A percentile compares a stretch with the other conserved stretches of the same genome.
These are phyloP conservation scores for Parambassis ranga DNA, from an alignment of 2,797 vertebrate genomes.

Conservation along the genomic window DNA sequence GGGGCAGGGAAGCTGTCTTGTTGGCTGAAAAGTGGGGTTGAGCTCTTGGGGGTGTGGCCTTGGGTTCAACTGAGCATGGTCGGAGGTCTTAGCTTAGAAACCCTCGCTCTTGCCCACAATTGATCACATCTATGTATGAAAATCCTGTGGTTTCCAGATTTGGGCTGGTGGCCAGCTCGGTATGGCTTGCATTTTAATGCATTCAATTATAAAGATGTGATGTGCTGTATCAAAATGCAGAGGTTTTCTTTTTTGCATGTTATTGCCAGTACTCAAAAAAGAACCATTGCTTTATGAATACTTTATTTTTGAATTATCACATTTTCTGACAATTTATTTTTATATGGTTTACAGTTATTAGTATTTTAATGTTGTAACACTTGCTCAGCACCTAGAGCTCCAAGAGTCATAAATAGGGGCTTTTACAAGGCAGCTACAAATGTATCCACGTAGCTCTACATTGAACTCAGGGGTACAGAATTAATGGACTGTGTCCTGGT, in stretches of 20 bases:
- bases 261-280: no score
- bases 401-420: constrained; percentile 19
- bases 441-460: constrained; percentile 27
- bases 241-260: neutral
- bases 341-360: neutral
- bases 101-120: constrained; percentile 40
- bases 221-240: no score
- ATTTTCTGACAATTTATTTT: no score
- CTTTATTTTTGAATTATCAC: no score
- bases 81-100: constrained; percentile 60
- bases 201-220: no score
- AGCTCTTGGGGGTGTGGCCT: constrained; percentile 67
- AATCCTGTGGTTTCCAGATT: constrained; percentile 31
- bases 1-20: constrained; percentile 42
- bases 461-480: constrained; percentile 30
- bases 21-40: constrained; percentile 72
- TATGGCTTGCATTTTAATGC: neutral
- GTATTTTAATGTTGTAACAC: neutral
- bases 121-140: constrained; percentile 54
- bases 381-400: neutral
- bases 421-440: constrained; percentile 34
- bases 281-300: no score
- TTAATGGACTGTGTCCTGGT: constrained; percentile 39
- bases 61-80: constrained; percentile 57
- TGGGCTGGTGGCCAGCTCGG: constrained; percentile 8